These are phyloP conservation scores for Amphipyra berbera DNA, from an alignment of 2,888 invertebrate species.

Conservation along the genomic window DNA sequence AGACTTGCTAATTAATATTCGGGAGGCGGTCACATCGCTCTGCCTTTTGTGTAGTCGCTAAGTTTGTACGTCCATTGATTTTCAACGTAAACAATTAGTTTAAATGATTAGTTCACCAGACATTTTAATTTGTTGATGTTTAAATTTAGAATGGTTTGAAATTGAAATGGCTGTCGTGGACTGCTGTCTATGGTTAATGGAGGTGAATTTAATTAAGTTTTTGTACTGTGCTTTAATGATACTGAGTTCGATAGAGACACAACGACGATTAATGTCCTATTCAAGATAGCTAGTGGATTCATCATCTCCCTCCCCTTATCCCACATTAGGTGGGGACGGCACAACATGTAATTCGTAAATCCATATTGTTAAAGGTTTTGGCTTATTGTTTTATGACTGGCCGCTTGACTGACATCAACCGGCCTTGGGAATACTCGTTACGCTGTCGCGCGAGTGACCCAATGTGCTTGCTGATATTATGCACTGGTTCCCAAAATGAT, in stretches of 20 bases:
- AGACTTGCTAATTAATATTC: conserved; percentile 65
- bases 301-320: no score
- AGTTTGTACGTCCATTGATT: conserved; percentile 54
- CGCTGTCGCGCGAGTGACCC: no score
- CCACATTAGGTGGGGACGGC: no score
- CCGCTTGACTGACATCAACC: no score
- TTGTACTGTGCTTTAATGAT: conserved; percentile 7
- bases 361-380: no score
- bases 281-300: no score
- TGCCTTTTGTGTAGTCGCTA: conserved; percentile 62
- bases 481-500: no score
- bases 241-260: not conserved
- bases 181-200: conserved; percentile 6
- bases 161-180: conserved; percentile 28
- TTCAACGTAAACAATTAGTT: conserved; percentile 51
- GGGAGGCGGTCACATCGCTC: conserved; percentile 47
- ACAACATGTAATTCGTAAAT: no score
- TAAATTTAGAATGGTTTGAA: conserved; percentile 26
- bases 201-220: conserved; percentile 7
- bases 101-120: conserved; percentile 43
- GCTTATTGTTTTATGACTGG: no score
- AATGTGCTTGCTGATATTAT: no score
- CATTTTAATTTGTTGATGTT: conserved; percentile 41
- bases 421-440: no score
- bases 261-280: not conserved